Conservation (phyloP, 2,888 invertebrate species). For the Glyphotaelius pellucidus region DNA sequence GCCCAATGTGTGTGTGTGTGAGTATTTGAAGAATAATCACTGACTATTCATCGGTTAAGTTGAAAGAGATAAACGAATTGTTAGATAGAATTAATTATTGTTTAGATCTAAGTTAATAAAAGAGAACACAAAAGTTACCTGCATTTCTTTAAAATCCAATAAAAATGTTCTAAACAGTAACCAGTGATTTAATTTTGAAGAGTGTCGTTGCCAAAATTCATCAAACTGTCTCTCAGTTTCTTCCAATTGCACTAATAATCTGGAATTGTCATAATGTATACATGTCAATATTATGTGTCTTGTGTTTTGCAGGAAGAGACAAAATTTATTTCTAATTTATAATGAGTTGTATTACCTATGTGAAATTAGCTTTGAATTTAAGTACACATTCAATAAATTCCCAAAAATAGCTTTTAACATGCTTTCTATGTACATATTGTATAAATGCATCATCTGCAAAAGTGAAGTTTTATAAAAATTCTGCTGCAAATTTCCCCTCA, state of each 20-base stretch:
- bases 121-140: slow-evolving; percentile 74
- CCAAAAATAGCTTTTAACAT: neutral
- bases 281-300: slow-evolving; percentile 11
- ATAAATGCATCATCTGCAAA: neutral
- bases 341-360: neutral
- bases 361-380: no score
- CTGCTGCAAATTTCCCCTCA: slow-evolving; percentile 41
- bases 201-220: slow-evolving; percentile 96
- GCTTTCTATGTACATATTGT: neutral
- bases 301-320: neutral
- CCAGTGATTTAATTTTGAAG: slow-evolving; percentile 92
- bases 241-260: slow-evolving; percentile 93
- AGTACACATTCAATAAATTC: neutral
- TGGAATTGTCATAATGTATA: slow-evolving; percentile 69
- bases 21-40: neutral
- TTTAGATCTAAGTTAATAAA: slow-evolving; percentile 30
- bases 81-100: neutral
- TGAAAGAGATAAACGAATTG: neutral
- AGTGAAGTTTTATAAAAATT: slow-evolving; percentile 3
- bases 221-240: slow-evolving; percentile 97
- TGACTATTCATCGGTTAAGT: neutral
- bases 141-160: slow-evolving; percentile 94
- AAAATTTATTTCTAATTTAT: neutral
- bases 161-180: slow-evolving; percentile 94
- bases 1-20: neutral